These are phyloP conservation scores for Alethe castanea DNA, from an alignment of 2,113 vertebrate species.

Conservation along the genomic window DNA sequence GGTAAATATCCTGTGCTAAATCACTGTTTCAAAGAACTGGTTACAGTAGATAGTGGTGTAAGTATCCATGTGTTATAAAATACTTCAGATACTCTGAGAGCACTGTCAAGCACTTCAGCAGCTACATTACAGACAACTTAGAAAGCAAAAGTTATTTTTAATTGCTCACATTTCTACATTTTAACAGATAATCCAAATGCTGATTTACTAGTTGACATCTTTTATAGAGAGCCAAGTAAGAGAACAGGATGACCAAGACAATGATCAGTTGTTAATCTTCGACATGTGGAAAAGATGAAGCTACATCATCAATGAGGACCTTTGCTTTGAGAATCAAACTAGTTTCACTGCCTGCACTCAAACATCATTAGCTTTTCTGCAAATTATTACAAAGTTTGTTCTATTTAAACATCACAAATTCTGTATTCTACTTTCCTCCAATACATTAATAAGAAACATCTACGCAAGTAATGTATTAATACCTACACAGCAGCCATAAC, in stretches of 20 bases:
- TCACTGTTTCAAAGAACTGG: background rate
- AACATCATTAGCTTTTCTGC: background rate
- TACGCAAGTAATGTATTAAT: background rate
- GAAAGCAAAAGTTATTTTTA: background rate
- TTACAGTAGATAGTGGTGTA: background rate
- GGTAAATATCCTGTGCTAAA: background rate
- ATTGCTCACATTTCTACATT: background rate
- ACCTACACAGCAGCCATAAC: background rate
- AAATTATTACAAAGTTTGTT: background rate
- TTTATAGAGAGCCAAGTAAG: background rate
- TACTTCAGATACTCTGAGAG: background rate
- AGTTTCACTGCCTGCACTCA: background rate
- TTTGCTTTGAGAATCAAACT: background rate
- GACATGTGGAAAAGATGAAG: accelerated
- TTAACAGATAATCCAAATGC: background rate
- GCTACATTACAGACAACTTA: background rate
- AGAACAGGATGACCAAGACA: background rate
- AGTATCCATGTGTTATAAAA: background rate
- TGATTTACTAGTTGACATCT: background rate
- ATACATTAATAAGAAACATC: background rate
- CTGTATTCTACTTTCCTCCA: background rate
- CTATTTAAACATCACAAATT: background rate
- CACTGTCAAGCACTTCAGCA: background rate
- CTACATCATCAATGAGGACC: background rate
- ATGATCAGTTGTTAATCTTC: background rate